Percentiles rank a stretch among this genome's conserved stretches.
phyloP scores from a whole-genome alignment of 1,140 invertebrate species.

The Drosophila bipectinata region DNA sequence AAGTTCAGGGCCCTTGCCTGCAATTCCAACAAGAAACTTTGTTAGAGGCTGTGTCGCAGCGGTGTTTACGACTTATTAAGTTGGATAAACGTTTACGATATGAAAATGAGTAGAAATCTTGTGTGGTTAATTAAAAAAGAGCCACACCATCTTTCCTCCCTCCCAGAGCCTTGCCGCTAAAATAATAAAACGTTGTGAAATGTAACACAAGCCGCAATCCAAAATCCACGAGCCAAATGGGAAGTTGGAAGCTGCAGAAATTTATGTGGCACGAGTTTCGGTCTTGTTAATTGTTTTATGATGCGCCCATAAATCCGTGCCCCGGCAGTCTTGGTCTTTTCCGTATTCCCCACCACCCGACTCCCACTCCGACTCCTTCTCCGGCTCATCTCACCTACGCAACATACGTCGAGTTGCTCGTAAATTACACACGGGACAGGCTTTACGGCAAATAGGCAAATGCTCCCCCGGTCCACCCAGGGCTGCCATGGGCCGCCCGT shows the following conservation, averaged over 20 bases:
- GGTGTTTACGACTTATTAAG: constrained; percentile 82
- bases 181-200: constrained; percentile 76
- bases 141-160: constrained; percentile 10
- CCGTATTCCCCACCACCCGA: not conserved
- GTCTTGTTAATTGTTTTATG: constrained; percentile 82
- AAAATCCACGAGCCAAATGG: constrained; percentile 16
- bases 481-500: constrained; percentile 20
- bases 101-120: constrained; percentile 81
- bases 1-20: constrained; percentile 9
- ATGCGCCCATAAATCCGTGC: constrained; percentile 76
- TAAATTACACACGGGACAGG: constrained; percentile 67
- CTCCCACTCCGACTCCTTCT: too few relatives aligned
- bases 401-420: constrained; percentile 64
- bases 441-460: constrained; percentile 74
- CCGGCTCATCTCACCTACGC: constrained; percentile 40
- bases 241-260: constrained; percentile 50
- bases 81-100: constrained; percentile 83
- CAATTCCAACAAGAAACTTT: constrained; percentile 47
- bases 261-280: constrained; percentile 80
- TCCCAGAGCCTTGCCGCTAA: constrained; percentile 17
- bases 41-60: constrained; percentile 67
- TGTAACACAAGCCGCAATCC: constrained; percentile 65
- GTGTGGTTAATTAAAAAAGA: constrained; percentile 80
- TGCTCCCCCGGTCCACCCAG: constrained; percentile 24
- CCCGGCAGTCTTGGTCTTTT: constrained; percentile 17